These are phyloP conservation scores for Eulimnadia texana DNA, from an alignment of 1,140 invertebrate genomes.

Conservation along the genomic window DNA sequence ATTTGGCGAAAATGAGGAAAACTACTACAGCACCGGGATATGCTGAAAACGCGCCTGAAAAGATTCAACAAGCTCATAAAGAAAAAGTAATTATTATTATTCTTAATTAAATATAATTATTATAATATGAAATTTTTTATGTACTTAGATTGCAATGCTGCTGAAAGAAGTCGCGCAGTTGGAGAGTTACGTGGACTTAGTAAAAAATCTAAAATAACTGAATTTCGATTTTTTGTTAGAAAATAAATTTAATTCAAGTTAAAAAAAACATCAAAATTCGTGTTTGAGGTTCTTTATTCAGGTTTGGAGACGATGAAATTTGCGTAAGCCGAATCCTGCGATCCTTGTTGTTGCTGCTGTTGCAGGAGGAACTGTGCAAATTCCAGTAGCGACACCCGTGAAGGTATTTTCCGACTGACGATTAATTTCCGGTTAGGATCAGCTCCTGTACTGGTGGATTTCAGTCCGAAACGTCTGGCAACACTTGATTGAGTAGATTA, in stretches of 20 bases:
- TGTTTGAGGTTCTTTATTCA: not conserved
- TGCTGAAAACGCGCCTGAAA: slow-evolving; percentile 22
- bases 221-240: not conserved
- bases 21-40: slow-evolving; percentile 24
- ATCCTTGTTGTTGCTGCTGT: not conserved
- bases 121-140: not conserved
- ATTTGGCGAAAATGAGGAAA: slow-evolving; percentile 24
- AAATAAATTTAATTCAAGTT: too few species aligned
- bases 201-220: too few species aligned
- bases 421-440: not conserved
- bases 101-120: not conserved
- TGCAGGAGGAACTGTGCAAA: not conserved
- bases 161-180: not conserved
- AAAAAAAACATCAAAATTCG: too few species aligned
- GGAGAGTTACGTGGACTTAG: not conserved
- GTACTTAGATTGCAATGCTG: not conserved
- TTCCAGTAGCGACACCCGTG: not conserved
- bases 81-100: slow-evolving; percentile 18
- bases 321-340: not conserved
- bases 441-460: not conserved
- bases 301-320: not conserved
- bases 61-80: slow-evolving; percentile 21
- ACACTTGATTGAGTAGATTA: too few species aligned
- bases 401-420: not conserved
- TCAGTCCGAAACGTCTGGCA: not conserved